Percentiles rank a stretch among this genome's conserved stretches.
Evolutionary conservation across 2,113 vertebrate genomes (phyloP).

Genomic region (Salvelinus namaycush): DNA sequence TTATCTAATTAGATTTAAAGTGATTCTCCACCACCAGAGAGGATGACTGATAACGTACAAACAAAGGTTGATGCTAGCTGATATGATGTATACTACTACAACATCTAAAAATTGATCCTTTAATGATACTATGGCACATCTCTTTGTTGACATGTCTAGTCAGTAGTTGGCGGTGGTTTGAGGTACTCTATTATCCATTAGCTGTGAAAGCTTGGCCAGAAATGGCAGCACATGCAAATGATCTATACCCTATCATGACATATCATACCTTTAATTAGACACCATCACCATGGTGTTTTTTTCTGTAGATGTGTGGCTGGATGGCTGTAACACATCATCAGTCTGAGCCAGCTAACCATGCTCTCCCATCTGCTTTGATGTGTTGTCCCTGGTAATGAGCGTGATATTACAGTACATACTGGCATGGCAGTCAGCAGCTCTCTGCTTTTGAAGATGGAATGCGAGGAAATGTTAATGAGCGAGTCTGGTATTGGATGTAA

Average conservation of each 20-base stretch:
- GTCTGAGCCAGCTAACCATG: slow-evolving; percentile 50
- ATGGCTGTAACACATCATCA: slow-evolving; percentile 40
- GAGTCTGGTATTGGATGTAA: slow-evolving; percentile 15
- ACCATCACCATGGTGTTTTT: slow-evolving; percentile 22
- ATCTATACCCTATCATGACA: neutral
- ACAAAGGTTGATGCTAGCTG: too few species aligned
- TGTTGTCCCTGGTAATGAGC: slow-evolving; percentile 57
- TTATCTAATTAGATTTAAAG: slow-evolving; percentile 61
- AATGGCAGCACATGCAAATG: neutral
- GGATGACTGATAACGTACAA: neutral
- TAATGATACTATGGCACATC: too few species aligned
- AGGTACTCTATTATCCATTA: too few species aligned
- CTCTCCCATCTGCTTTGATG: slow-evolving; percentile 63
- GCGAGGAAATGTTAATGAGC: slow-evolving; percentile 41
- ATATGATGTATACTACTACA: too few species aligned
- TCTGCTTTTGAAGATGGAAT: slow-evolving; percentile 33
- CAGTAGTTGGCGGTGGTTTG: too few species aligned
- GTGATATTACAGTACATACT: slow-evolving; percentile 41
- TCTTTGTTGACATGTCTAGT: too few species aligned
- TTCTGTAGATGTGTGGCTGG: slow-evolving; percentile 31
- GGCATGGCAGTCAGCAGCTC: slow-evolving; percentile 43
- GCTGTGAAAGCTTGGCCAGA: neutral
- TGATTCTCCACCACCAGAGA: slow-evolving; percentile 31
- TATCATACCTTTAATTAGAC: slow-evolving; percentile 15
- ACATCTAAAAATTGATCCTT: too few species aligned